These are phyloP conservation scores for Thysanoteuthis rhombus DNA, from an alignment of 2,888 invertebrate genomes.

Conservation along the genomic window DNA sequence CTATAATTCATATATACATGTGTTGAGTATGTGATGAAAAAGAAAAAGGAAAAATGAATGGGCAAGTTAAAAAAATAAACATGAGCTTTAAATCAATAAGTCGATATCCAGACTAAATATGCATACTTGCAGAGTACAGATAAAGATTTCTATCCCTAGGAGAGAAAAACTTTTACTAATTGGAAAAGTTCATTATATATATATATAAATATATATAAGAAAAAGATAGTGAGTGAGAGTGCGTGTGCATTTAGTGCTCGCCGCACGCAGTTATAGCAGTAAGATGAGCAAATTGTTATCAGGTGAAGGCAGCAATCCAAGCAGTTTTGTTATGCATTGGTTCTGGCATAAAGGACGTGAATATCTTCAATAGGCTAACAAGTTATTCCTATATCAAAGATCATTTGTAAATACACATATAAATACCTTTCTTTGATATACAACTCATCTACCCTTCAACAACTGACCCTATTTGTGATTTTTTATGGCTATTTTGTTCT, in stretches of 20 bases:
- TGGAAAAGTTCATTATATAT: background rate
- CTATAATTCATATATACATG: too few relatives aligned
- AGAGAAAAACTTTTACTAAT: too few relatives aligned
- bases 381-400: background rate
- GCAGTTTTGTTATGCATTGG: background rate
- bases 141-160: too few relatives aligned
- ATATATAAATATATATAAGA: background rate
- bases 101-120: too few relatives aligned
- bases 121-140: too few relatives aligned
- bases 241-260: background rate
- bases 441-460: background rate
- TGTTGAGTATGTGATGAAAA: too few relatives aligned
- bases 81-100: too few relatives aligned
- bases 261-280: background rate
- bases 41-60: too few relatives aligned
- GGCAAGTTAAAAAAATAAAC: too few relatives aligned
- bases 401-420: background rate
- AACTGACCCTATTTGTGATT: background rate
- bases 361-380: background rate
- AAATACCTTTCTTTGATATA: background rate
- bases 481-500: too few relatives aligned
- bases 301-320: background rate
- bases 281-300: conserved; percentile 12
- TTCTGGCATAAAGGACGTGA: background rate
- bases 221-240: too few relatives aligned